phyloP scores from a whole-genome alignment of 2,888 invertebrate genomes.

The Myathropa florea region DNA sequence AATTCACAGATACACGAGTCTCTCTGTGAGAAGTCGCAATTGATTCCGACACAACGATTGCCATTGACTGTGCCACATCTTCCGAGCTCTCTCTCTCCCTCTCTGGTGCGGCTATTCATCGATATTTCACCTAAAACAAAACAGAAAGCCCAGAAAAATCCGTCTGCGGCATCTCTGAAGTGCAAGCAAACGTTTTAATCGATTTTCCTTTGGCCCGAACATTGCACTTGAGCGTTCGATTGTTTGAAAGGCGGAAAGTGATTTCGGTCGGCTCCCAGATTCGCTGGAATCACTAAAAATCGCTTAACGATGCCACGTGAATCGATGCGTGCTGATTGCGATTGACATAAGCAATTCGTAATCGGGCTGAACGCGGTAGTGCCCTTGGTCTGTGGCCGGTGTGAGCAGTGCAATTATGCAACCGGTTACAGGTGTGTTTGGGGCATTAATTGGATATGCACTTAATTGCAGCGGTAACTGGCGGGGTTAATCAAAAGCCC shows the following conservation, averaged over 20 bases:
- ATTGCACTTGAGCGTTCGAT: too few species aligned
- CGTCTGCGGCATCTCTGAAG: neutral
- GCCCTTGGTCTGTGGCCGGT: conserved; percentile 9
- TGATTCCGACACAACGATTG: neutral
- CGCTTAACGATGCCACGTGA: neutral
- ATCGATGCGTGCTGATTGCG: neutral
- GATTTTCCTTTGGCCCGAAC: conserved; percentile 1
- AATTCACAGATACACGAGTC: neutral
- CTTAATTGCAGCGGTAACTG: neutral
- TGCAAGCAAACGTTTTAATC: conserved; percentile 12
- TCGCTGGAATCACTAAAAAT: neutral
- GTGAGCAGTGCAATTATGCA: conserved; percentile 11
- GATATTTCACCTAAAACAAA: too few species aligned
- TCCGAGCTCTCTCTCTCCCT: neutral
- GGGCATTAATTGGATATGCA: conserved; percentile 29
- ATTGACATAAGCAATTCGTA: neutral
- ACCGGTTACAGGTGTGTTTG: neutral
- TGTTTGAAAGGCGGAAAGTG: neutral
- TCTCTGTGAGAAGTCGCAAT: neutral
- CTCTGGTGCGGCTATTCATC: neutral
- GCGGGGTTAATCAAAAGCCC: conserved; percentile 8
- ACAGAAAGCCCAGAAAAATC: neutral
- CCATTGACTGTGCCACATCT: neutral
- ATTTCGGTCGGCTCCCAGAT: too few species aligned
- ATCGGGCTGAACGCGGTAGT: neutral